Evolutionary conservation across 2,888 invertebrate species (phyloP).

Genomic region (Aricia artaxerxes): DNA sequence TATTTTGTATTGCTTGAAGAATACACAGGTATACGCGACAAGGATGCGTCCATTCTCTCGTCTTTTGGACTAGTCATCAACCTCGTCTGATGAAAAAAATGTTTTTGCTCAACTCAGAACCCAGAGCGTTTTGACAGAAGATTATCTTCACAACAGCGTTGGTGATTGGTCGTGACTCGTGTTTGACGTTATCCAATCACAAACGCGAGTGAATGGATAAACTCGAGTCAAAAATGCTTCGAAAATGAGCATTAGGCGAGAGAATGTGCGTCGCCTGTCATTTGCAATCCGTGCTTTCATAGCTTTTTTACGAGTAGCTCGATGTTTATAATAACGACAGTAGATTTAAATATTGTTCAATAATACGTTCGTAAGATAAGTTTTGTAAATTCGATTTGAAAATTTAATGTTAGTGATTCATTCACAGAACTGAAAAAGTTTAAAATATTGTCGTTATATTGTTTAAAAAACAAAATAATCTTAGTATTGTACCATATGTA

Average conservation of each 20-base stretch:
- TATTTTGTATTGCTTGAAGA: constrained; percentile 36
- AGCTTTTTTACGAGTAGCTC: constrained; percentile 60
- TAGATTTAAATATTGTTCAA: constrained; percentile 40
- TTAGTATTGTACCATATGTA: constrained; percentile 71
- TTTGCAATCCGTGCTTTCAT: constrained; percentile 58
- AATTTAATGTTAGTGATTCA: constrained; percentile 73
- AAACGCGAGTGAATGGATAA: neutral
- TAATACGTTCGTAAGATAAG: constrained; percentile 41
- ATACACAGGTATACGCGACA: constrained; percentile 36
- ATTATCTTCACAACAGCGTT: neutral
- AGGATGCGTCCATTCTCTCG: constrained; percentile 24
- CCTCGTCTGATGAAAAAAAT: neutral
- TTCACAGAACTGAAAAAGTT: constrained; percentile 81
- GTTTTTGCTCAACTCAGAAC: neutral
- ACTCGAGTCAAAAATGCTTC: neutral
- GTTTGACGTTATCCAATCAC: neutral
- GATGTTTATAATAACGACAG: constrained; percentile 42
- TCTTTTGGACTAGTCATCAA: neutral
- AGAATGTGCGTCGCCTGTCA: neutral
- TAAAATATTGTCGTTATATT: constrained; percentile 77
- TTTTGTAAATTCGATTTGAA: constrained; percentile 56
- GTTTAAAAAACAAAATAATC: constrained; percentile 66
- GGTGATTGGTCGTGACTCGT: neutral
- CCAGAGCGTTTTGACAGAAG: neutral
- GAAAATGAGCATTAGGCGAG: neutral